phyloP scores from a whole-genome alignment of 2,888 invertebrate genomes.

The Gryllus longicercus region DNA sequence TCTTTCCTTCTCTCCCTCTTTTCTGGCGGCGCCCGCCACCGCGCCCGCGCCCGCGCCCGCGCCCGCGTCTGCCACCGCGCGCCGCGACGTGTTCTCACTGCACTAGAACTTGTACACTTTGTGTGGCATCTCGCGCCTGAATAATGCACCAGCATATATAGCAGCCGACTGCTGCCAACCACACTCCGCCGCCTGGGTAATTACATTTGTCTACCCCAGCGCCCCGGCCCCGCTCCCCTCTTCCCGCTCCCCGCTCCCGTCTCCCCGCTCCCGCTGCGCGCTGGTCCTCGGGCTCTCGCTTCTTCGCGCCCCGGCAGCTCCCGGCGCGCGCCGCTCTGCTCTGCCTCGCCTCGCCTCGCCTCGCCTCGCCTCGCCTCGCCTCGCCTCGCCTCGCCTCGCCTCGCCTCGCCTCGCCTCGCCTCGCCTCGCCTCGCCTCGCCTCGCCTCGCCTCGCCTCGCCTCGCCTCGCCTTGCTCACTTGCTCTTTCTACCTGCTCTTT shows the following conservation, averaged over 20 bases:
- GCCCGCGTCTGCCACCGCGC: not conserved
- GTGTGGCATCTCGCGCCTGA: constrained; percentile 17
- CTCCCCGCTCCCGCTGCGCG: not conserved
- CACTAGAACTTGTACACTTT: constrained; percentile 4
- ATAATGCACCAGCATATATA: constrained; percentile 17
- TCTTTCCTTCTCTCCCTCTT: not conserved
- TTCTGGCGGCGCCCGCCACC: not conserved
- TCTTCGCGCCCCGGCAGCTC: no score
- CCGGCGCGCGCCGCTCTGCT: no score
- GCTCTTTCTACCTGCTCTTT: no score
- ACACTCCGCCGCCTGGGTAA: constrained; percentile 5
- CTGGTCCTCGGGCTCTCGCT: not conserved
- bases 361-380: no score
- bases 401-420: no score
- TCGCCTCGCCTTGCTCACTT: no score
- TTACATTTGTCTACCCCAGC: constrained; percentile 6
- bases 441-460: no score
- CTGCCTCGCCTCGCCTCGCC: no score
- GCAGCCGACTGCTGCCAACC: constrained; percentile 17
- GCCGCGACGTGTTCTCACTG: not conserved
- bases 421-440: no score
- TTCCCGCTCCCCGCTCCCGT: not conserved
- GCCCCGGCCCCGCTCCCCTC: not conserved
- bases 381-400: no score
- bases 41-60: not conserved